Base-by-base conservation (phyloP, 2,797 vertebrate genomes). In the Synaphobranchus kaupii region DNA sequence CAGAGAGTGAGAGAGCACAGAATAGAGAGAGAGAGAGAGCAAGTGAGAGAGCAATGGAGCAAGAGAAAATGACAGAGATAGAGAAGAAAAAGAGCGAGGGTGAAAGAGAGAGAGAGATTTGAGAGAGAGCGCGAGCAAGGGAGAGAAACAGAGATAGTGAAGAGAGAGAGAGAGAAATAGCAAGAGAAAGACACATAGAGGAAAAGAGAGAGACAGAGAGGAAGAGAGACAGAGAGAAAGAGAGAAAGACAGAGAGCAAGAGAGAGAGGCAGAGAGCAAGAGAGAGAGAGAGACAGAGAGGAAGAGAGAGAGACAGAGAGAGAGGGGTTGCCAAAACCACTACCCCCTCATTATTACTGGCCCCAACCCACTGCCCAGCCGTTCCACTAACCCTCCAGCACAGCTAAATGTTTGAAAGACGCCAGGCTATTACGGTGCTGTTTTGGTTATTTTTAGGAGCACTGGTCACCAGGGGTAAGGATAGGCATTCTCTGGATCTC, bases 301-400 rank as follows among this genome's bases (percentile, higher is more conserved):
- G 58, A 15, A 20, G 22, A 60, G 22, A 4, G 58, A n/a, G n/a
- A 8, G 60, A n/a, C 6, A n/a, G 25, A n/a, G 25, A 12, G 68
- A 91, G 90, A 85, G 90, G 88, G 89, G 90, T 91, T 93, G 92
- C 92, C 93, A 96, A 95, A 95, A 96, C 96, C 95, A 94, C 88
- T 87, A 95, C 95, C 96, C 94, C 95, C 93, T 95, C 95, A 93
- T 95, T 93, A 93, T 95, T 93, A 96, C 95, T 95, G 95, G 90
- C 93, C 90, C 92, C 91, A 85, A 88, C 92, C 90, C 89, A 90
- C 92, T 17, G 54, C 90, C 91, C 85, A 90, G 31, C 25, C 17
- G n/a, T 60, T 20, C 34, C 66, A 44, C 82, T 44, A n/a, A 25
- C 63, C n/a, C 52, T 25, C 34, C 56, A 44, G 13, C 80, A 20